A percentile compares a stretch with the other conserved stretches of the same genome.
phyloP scores from a whole-genome alignment of 2,797 vertebrate species.

The Podarcis lilfordi region DNA sequence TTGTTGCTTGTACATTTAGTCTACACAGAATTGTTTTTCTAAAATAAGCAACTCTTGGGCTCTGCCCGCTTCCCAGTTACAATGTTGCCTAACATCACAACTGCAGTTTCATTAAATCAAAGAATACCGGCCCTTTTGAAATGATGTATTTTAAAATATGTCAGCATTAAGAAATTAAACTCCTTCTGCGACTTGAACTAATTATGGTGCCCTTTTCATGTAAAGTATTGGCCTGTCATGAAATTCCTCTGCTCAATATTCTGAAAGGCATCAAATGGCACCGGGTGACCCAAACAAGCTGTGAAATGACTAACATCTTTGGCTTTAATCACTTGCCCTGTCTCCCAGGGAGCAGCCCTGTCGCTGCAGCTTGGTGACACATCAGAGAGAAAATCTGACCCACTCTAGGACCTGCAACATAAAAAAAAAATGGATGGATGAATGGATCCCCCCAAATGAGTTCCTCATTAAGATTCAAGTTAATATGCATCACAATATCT shows the following conservation, averaged over 20 bases:
- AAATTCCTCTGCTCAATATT: constrained; percentile 51
- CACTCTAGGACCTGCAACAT: constrained; percentile 2
- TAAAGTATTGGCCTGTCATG: constrained; percentile 45
- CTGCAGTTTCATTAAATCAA: constrained; percentile 10
- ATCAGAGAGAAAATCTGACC: constrained; percentile 2
- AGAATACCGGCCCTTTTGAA: constrained; percentile 19
- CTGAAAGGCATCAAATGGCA: constrained; percentile 49
- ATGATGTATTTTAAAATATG: constrained; percentile 47
- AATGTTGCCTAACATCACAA: background rate
- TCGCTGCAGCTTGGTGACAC: background rate
- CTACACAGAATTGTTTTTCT: background rate
- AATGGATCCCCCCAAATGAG: background rate
- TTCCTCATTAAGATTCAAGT: constrained; percentile 17
- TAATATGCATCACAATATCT: background rate
- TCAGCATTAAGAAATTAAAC: constrained; percentile 55
- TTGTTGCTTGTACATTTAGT: background rate
- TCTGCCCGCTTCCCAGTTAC: too few relatives aligned
- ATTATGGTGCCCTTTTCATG: constrained; percentile 61
- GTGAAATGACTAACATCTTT: constrained; percentile 50
- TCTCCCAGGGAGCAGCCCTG: constrained; percentile 17
- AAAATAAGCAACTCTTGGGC: background rate
- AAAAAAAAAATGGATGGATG: background rate
- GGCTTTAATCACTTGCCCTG: constrained; percentile 19
- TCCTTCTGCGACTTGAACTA: constrained; percentile 49
- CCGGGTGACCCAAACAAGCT: constrained; percentile 27